phyloP scores from a whole-genome alignment of 2,888 invertebrate genomes.

The Diarsia brunnea region DNA sequence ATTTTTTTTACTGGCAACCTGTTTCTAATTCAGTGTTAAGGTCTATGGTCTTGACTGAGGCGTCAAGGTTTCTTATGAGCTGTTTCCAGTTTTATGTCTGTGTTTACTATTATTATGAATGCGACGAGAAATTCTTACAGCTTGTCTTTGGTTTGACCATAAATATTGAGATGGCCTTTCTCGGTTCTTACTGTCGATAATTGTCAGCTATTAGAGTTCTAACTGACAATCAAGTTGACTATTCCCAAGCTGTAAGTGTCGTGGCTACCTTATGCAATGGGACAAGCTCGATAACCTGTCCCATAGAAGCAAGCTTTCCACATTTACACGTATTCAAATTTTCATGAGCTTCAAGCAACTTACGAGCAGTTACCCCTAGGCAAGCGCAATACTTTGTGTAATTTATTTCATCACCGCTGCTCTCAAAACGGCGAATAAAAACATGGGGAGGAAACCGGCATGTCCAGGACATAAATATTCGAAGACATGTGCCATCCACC shows the following conservation, averaged over 20 bases:
- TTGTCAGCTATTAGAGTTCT: conserved; percentile 7
- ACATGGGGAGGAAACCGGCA: no score
- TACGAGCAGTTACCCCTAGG: no score
- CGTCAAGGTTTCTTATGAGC: conserved; percentile 52
- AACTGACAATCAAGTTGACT: conserved; percentile 21
- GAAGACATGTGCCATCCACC: no score
- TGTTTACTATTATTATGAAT: conserved; percentile 25
- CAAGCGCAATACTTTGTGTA: no score
- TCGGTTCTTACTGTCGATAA: neutral
- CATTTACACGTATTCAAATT: conserved; percentile 25
- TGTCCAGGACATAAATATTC: no score
- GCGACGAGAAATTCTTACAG: conserved; percentile 3
- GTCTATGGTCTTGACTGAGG: conserved; percentile 52
- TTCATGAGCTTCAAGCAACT: conserved; percentile 4
- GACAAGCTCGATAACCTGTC: neutral
- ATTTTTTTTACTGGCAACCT: conserved; percentile 52
- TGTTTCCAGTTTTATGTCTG: conserved; percentile 35
- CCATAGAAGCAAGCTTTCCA: neutral
- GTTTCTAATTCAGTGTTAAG: conserved; percentile 57
- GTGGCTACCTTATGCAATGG: neutral
- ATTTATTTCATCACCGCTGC: no score
- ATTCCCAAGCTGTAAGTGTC: conserved; percentile 26
- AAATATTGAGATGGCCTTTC: conserved; percentile 38
- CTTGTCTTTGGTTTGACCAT: conserved; percentile 16
- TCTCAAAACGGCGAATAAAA: no score